phyloP scores from a whole-genome alignment of 2,113 vertebrate genomes.

The Scalopus aquaticus region DNA sequence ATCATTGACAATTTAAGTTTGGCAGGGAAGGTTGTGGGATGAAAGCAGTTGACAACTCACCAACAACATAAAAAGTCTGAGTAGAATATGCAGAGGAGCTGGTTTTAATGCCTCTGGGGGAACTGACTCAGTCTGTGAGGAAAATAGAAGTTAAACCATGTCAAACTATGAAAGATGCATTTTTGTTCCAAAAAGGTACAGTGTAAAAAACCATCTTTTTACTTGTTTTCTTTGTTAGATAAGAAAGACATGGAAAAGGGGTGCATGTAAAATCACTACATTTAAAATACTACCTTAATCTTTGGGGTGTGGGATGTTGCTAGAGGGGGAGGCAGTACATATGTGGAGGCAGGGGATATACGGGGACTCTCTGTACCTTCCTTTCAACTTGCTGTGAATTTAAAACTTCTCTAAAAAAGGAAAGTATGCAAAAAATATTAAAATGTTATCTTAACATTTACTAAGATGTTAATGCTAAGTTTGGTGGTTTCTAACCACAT shows the following conservation, averaged over 20 bases:
- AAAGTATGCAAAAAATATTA: not conserved
- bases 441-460: not conserved
- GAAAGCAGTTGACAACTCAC: not conserved
- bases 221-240: not conserved
- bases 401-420: not conserved
- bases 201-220: not conserved
- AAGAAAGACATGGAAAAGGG: not conserved
- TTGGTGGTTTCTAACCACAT: not conserved
- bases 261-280: not conserved
- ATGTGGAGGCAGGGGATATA: not conserved
- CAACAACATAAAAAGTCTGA: not conserved
- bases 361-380: not conserved
- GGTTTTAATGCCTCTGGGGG: not conserved
- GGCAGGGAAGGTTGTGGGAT: not conserved
- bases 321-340: not conserved
- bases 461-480: not conserved
- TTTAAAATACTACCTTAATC: conserved; percentile 3
- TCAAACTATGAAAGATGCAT: not conserved
- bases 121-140: not conserved
- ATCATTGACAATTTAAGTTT: not conserved
- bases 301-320: not conserved
- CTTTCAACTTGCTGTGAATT: not conserved
- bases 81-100: not conserved
- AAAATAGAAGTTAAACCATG: not conserved
- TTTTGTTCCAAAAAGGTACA: not conserved